Conservation (phyloP, 2,113 vertebrate genomes). For the Oreotragus oreotragus region DNA sequence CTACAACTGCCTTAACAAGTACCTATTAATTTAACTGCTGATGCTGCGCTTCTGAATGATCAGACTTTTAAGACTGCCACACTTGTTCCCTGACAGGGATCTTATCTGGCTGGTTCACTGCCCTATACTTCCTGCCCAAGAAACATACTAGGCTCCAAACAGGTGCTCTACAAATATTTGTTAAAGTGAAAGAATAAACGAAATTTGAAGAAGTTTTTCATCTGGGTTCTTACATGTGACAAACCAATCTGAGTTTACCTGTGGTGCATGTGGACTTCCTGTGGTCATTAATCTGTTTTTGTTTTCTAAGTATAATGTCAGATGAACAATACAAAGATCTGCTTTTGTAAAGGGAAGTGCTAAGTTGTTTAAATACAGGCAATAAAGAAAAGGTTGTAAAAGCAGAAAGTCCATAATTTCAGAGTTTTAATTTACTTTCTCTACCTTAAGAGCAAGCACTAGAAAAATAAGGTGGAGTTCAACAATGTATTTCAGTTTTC, state of each 20-base stretch:
- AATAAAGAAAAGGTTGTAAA: neutral
- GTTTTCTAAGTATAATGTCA: neutral
- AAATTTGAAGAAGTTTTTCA: neutral
- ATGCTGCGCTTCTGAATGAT: neutral
- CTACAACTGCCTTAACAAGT: neutral
- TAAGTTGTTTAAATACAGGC: neutral
- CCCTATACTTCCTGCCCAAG: neutral
- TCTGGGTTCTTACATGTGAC: neutral
- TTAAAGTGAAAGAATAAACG: neutral
- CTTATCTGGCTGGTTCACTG: neutral
- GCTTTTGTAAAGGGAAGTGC: neutral
- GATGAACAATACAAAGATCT: slow-evolving; percentile 1
- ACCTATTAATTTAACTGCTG: neutral
- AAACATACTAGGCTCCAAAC: neutral
- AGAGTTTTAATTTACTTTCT: neutral
- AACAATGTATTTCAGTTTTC: neutral
- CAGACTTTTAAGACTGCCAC: neutral
- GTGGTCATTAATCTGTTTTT: neutral
- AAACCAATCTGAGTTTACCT: neutral
- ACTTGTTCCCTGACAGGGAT: neutral
- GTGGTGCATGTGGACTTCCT: neutral
- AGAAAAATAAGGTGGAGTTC: neutral
- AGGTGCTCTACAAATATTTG: neutral
- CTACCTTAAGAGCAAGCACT: neutral
- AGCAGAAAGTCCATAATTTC: neutral